Evolutionary conservation across 2,888 invertebrate genomes (phyloP), one percentile per base, ranked within the genome.

Genomic region (Andrena haemorrhoa): DNA sequence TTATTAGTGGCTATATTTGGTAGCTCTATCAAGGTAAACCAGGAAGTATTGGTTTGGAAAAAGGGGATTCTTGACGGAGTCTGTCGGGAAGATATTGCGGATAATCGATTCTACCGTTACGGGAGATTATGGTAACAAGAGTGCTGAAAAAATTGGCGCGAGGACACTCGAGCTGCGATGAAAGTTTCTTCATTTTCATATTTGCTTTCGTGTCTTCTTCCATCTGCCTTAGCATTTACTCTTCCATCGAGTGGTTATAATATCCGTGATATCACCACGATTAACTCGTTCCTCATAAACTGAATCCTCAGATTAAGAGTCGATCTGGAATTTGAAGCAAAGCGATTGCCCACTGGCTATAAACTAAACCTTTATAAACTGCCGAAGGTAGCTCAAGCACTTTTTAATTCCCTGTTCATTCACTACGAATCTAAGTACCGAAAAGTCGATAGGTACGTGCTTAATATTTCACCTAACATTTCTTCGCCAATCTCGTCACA

Each of bases 81-180:
- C 31, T 20, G 69, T 49, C 26, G 60, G n/a, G 49, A 60, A 70
- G 58, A 23, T 60, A 60, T 60, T 49, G 47, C 70, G n/a, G 33
- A n/a, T 75, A 60, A 75, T 75, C 69, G 74, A 60, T 75, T 56
- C 47, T 75, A 75, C 74, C 69, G 74, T 75, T 75, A 75, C 12
- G 47, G 58, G 69, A 12, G 33, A 60, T 33, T n/a, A 10, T 6
- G 56, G 4, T 26, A 58, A 29, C 16, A 58, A 49, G 69, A 31
- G 58, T 31, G n/a, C 58, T 41, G 41, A 16, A 16, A 41, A 41
- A 5, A 41, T 41, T 16, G 41, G 4, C 41, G 12, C 41, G 16
- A 1, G 47, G 35, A 58, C 69, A 56, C 47, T 56, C 69, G 69
- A 60, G 35, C 31, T 58, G 20, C n/a, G 23, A 31, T 31, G 47